Evolutionary conservation across 1,140 invertebrate species (phyloP).

Genomic region (Nasonia giraulti): DNA sequence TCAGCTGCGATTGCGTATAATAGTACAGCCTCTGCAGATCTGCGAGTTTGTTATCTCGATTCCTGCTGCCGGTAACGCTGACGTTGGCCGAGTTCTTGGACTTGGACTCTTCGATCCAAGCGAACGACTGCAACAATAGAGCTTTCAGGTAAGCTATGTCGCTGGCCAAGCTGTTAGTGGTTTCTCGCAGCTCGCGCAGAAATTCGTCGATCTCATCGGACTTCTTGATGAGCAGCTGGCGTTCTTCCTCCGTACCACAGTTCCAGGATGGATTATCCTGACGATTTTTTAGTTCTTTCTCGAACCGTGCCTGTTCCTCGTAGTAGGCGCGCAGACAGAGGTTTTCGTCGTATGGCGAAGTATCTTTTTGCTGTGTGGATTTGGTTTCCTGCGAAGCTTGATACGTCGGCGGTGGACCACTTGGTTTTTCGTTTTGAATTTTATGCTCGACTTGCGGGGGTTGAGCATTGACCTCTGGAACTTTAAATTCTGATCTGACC

Average conservation of each 20-base stretch:
- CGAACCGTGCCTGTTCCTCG: conserved; percentile 72
- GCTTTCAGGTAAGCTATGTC: conserved; percentile 71
- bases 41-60: conserved; percentile 64
- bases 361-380: conserved; percentile 6
- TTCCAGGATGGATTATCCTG: conserved; percentile 59
- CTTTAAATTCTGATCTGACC: conserved; percentile 21
- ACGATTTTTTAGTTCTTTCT: conserved; percentile 71
- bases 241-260: conserved; percentile 73
- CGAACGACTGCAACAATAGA: conserved; percentile 70
- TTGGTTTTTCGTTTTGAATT: background rate
- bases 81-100: conserved; percentile 64
- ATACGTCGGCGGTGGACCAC: background rate
- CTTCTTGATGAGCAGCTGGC: conserved; percentile 66
- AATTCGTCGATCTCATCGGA: conserved; percentile 71
- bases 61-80: conserved; percentile 58
- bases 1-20: conserved; percentile 70
- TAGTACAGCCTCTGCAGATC: conserved; percentile 67
- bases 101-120: conserved; percentile 73
- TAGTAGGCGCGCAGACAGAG: conserved; percentile 64
- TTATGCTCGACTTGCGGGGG: background rate
- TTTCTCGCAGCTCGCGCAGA: conserved; percentile 71
- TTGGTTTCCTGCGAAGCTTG: background rate
- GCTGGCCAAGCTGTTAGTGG: conserved; percentile 66
- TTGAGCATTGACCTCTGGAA: background rate
- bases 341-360: conserved; percentile 56